phyloP scores from a whole-genome alignment of 2,113 vertebrate species.

The Sisor rabdophorus region DNA sequence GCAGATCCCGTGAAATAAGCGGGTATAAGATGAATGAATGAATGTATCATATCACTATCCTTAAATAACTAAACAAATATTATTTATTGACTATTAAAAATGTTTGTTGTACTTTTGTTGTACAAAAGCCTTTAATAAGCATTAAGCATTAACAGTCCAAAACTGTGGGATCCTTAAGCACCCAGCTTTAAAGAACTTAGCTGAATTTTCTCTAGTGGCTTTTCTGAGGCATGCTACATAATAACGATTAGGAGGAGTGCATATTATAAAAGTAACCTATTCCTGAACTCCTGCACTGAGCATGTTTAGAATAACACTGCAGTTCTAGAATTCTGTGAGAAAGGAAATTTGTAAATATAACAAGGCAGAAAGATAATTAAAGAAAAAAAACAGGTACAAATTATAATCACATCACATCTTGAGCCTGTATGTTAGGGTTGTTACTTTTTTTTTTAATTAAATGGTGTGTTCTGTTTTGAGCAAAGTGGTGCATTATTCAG shows the following conservation, averaged over 20 bases:
- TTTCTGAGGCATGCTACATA: conserved; percentile 58
- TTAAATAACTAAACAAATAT: too few species aligned
- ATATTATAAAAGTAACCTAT: conserved; percentile 64
- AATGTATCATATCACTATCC: too few species aligned
- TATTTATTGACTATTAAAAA: too few species aligned
- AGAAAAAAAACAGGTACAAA: conserved; percentile 9
- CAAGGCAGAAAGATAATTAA: neutral
- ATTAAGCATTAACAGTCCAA: conserved; percentile 41
- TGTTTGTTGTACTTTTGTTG: too few species aligned
- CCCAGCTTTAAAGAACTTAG: conserved; percentile 68
- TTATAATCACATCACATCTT: neutral
- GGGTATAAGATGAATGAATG: too few species aligned
- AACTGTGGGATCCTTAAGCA: conserved; percentile 47
- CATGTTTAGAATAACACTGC: conserved; percentile 56
- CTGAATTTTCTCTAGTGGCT: conserved; percentile 61
- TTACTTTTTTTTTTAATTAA: too few species aligned
- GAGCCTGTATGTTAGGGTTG: neutral
- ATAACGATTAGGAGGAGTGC: conserved; percentile 65
- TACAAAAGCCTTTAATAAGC: conserved; percentile 42
- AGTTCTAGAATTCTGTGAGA: conserved; percentile 32
- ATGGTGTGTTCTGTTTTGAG: too few species aligned
- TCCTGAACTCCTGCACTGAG: conserved; percentile 68
- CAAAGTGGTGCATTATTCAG: too few species aligned
- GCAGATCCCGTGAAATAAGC: too few species aligned
- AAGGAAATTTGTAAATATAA: conserved; percentile 32